Evolutionary conservation across 2,113 vertebrate species (phyloP), one percentile per base, ranked within the genome.

Genomic region (Ageneiosus marmoratus): DNA sequence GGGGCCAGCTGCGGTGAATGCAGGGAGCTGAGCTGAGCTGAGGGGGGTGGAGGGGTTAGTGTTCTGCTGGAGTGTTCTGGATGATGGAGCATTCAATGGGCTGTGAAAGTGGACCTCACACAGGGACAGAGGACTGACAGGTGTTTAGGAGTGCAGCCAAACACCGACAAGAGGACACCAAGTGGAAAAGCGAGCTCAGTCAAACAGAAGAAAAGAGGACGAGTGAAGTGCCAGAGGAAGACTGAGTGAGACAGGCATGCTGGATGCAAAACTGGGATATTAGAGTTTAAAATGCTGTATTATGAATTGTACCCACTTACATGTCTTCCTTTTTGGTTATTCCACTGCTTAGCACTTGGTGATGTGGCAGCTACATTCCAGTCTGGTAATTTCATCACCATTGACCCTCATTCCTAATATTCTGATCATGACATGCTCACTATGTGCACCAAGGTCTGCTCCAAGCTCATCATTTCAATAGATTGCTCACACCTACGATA

Each of bases 81-180:
- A 89, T 92, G 91, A 93, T 87, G 89, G 91, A 91, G 82, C 69
- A n/a, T 91, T 91, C 88, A 91, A 93, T 92, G 92, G 91, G 89
- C 92, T 89, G 91, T 85, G 88, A 89, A 90, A 87, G 90, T 90
- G 90, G 91, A 90, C 89, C 88, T 84, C 89, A 91, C 89, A 78
- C 86, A 1, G 83, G 86, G 87, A 77, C 55, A 76, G 82, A 88
- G n/a, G 50, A 77, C 85, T 88, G 85, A 91, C 86, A 90, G 88
- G 88, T 89, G 87, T 87, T 87, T 78, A 73, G 79, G 86, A 87
- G 86, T 70, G 56, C 24, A 34, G 74, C 67, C 76, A 86, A 87
- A 85, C 82, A 81, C 53, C 32, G 50, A 84, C 74, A 84, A 85
- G 82, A 84, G 84, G 82, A 84, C 79, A 81, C 69, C 67, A 51